Percentiles rank a stretch among this genome's conserved stretches.
phyloP scores from a whole-genome alignment of 2,113 vertebrate species.

The human (Homo sapiens) region GRCh38 chr5:14895501-14896000 shows the following conservation, averaged over 20 bases:
- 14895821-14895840: neutral
- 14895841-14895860: neutral
- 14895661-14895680: neutral
- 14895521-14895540: neutral
- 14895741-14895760: neutral
- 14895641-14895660: neutral
- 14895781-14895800: neutral
- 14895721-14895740: neutral
- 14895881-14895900: too few species aligned
- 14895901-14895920: too few species aligned
- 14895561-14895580: neutral
- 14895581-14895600: conserved; percentile 8
- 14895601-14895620: neutral
- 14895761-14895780: neutral
- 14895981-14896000: neutral
- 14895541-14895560: neutral
- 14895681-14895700: neutral
- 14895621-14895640: neutral
- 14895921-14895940: neutral
- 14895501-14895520: neutral
- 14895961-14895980: neutral
- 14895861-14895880: neutral
- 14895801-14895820: neutral
- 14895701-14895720: neutral
- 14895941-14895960: neutral